Base-by-base conservation (phyloP, 2,888 invertebrate species). In the Clostera curtula region DNA sequence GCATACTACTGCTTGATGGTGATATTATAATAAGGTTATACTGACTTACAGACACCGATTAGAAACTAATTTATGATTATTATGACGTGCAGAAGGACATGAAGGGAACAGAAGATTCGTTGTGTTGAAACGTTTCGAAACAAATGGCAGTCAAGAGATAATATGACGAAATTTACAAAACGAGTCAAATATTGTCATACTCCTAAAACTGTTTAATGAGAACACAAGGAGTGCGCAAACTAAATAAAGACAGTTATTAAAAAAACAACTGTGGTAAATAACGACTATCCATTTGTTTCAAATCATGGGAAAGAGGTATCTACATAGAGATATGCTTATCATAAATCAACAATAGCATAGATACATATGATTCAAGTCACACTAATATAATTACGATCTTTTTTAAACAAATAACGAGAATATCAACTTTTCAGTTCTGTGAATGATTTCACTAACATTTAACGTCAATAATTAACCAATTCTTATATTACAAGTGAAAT, bases 341-440 rank as follows among this genome's bases (percentile, higher is more conserved):
- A 67, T 72, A 80, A 80, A 80, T 70, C 66, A 80, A 83, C 80
- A 80, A 75, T 35, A 49, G 47, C 63, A 59, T 76, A 77, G 59
- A 75, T 74, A 76, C 69, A 74, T 75, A 79, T 73, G 36, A 64
- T 74, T n/a, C n/a, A n/a, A n/a, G n/a, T n/a, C n/a, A 77, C 67
- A 72, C 49, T 66, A 49, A 68, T 59, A 68, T 61, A 72, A 68
- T 74, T 69, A 74, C 59, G 63, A 56, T 66, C 65, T 62, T 71
- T 68, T 64, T 66, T 59, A 73, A 77, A 76, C 68, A 82, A 79
- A 68, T 76, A 83, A 83, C 80, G 75, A 80, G 72, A 75, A 76
- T 73, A 76, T 72, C 64, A 70, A 60, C 77, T 75, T 72, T 75
- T 85, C 85, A 85, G 84, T 84, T 79, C 84, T 82, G 84, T 85